These are phyloP conservation scores for Barypeithes pellucidus DNA, from an alignment of 2,888 invertebrate species.

Conservation along the genomic window DNA sequence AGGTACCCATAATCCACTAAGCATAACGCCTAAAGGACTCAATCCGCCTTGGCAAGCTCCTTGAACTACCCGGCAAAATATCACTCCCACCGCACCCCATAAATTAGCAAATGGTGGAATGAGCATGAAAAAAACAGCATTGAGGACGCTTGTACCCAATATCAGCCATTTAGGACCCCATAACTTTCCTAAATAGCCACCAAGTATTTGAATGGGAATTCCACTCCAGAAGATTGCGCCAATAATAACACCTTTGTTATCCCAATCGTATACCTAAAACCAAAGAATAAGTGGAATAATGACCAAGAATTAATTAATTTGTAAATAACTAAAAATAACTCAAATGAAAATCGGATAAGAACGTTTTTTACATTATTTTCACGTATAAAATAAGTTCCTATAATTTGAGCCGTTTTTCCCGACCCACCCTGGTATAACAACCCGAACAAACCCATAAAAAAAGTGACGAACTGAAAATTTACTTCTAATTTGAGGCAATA, in stretches of 20 bases:
- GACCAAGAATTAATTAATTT: not conserved
- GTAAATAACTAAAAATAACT: too few relatives aligned
- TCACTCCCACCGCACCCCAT: constrained; percentile 56
- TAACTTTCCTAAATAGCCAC: constrained; percentile 80
- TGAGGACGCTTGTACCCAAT: constrained; percentile 70
- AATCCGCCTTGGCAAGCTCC: constrained; percentile 83
- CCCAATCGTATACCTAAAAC: constrained; percentile 43
- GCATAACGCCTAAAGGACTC: constrained; percentile 80
- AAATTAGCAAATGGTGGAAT: constrained; percentile 62
- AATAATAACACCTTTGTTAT: constrained; percentile 71
- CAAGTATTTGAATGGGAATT: constrained; percentile 80
- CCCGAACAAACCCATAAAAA: too few relatives aligned
- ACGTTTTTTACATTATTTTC: too few relatives aligned
- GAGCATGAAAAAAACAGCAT: constrained; percentile 78
- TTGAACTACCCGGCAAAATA: constrained; percentile 67
- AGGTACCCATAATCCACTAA: constrained; percentile 83
- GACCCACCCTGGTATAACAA: too few relatives aligned
- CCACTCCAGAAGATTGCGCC: constrained; percentile 90
- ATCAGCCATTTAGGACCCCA: constrained; percentile 84
- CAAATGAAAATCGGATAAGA: too few relatives aligned
- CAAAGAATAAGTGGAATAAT: not conserved
- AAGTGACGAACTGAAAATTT: too few relatives aligned
- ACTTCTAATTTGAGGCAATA: too few relatives aligned
- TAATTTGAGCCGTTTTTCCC: too few relatives aligned
- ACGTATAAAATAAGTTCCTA: too few relatives aligned